phyloP scores from a whole-genome alignment of 1,140 invertebrate genomes.

The Drosophila lini region DNA sequence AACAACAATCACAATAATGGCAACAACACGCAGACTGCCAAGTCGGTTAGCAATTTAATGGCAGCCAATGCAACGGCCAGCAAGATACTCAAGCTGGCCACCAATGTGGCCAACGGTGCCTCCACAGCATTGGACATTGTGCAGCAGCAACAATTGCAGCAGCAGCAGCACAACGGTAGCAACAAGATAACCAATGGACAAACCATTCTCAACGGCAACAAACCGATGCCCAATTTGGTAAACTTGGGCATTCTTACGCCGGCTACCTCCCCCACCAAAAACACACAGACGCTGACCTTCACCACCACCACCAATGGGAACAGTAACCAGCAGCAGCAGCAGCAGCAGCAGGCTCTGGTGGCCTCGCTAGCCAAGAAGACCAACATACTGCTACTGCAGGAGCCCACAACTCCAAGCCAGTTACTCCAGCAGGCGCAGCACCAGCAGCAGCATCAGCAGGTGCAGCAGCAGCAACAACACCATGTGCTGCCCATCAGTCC shows the following conservation, averaged over 20 bases:
- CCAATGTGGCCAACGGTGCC: constrained; percentile 73
- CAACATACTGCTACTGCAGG: constrained; percentile 64
- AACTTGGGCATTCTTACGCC: constrained; percentile 86
- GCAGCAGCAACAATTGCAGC: constrained; percentile 54
- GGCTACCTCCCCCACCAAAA: constrained; percentile 85
- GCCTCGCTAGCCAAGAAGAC: constrained; percentile 63
- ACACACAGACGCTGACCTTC: constrained; percentile 77
- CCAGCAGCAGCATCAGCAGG: constrained; percentile 39
- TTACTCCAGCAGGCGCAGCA: constrained; percentile 43
- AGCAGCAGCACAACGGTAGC: constrained; percentile 41
- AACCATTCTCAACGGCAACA: constrained; percentile 51
- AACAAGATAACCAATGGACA: constrained; percentile 48
- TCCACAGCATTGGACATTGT: constrained; percentile 53
- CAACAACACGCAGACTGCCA: constrained; percentile 40
- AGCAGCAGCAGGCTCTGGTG: constrained; percentile 65
- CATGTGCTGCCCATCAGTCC: constrained; percentile 78
- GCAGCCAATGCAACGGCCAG: constrained; percentile 81
- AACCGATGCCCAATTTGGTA: constrained; percentile 77
- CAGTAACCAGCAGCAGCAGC: constrained; percentile 15
- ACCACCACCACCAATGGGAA: constrained; percentile 60
- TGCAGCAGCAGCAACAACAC: constrained; percentile 56
- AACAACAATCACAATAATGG: constrained; percentile 51
- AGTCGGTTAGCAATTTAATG: constrained; percentile 79
- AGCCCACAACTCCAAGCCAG: constrained; percentile 45
- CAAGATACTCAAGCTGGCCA: constrained; percentile 82